A percentile compares a stretch with the other conserved stretches of the same genome.
phyloP scores from a whole-genome alignment of 2,113 vertebrate genomes.

The Smithornis capensis region DNA sequence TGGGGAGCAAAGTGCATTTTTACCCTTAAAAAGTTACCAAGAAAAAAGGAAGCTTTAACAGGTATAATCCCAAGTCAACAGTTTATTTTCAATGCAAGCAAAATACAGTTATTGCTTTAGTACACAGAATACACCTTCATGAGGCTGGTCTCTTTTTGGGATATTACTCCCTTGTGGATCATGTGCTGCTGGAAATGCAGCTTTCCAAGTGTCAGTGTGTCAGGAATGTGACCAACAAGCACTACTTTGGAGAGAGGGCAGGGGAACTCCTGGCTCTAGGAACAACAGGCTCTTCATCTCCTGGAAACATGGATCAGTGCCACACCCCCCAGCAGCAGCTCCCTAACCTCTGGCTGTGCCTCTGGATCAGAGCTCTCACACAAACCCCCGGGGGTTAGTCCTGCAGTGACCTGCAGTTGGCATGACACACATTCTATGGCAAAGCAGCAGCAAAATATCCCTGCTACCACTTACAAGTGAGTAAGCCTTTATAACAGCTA shows the following conservation, averaged over 20 bases:
- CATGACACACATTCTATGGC: background rate
- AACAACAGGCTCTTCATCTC: background rate
- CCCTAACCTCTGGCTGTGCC: background rate
- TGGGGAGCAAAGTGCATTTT: background rate
- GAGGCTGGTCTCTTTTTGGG: background rate
- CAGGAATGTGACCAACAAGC: background rate
- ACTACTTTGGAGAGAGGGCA: background rate
- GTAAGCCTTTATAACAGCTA: background rate
- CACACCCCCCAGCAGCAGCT: background rate
- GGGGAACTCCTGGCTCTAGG: background rate
- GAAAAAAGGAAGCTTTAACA: slow-evolving; percentile 34
- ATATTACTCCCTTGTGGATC: background rate
- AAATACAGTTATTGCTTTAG: slow-evolving; percentile 37
- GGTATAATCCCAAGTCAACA: slow-evolving; percentile 35
- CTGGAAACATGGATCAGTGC: background rate
- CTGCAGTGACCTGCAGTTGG: background rate
- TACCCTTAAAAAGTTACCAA: background rate
- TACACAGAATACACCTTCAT: slow-evolving; percentile 48
- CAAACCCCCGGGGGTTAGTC: background rate
- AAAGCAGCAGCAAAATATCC: background rate
- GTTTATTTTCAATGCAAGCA: slow-evolving; percentile 56
- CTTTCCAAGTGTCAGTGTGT: background rate
- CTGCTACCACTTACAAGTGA: background rate
- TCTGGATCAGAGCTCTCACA: background rate
- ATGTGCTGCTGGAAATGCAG: background rate